A percentile compares a stretch with the other conserved stretches of the same genome.
Evolutionary conservation across 2,888 invertebrate species (phyloP).

Genomic region (Chalcosyrphus nemorum): DNA sequence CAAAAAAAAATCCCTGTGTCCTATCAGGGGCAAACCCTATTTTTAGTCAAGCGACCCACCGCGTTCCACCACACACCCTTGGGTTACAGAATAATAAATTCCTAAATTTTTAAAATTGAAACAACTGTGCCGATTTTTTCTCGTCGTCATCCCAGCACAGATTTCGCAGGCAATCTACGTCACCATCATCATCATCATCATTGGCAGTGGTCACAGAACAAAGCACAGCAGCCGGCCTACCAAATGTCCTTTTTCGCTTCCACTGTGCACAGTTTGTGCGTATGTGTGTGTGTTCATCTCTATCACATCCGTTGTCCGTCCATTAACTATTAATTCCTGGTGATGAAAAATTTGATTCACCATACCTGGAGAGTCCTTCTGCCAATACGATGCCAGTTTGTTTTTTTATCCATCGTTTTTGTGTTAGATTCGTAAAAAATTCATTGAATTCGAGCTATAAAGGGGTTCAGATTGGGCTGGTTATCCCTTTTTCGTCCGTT

Average conservation of each 20-base stretch:
- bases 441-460: constrained; percentile 53
- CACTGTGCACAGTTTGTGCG: background rate
- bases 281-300: constrained; percentile 3
- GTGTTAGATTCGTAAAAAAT: constrained; percentile 66
- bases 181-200: constrained; percentile 42
- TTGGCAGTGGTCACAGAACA: constrained; percentile 1
- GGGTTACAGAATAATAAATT: constrained; percentile 47
- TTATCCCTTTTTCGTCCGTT: constrained; percentile 11
- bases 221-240: background rate
- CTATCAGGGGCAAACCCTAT: constrained; percentile 6
- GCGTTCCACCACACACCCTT: background rate
- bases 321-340: constrained; percentile 73
- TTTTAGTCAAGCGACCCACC: constrained; percentile 33
- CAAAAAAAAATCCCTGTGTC: background rate
- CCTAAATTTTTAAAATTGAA: constrained; percentile 50
- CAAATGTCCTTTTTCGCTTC: background rate
- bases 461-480: constrained; percentile 45
- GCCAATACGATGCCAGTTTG: background rate
- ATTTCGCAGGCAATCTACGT: constrained; percentile 52
- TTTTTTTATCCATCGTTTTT: background rate
- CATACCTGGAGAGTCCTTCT: constrained; percentile 36
- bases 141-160: constrained; percentile 13
- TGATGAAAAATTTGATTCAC: constrained; percentile 71
- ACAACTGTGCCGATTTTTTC: constrained; percentile 59
- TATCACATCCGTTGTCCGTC: constrained; percentile 56